Base-by-base conservation (phyloP, 2,888 invertebrate species). In the Dendrolimus pini region DNA sequence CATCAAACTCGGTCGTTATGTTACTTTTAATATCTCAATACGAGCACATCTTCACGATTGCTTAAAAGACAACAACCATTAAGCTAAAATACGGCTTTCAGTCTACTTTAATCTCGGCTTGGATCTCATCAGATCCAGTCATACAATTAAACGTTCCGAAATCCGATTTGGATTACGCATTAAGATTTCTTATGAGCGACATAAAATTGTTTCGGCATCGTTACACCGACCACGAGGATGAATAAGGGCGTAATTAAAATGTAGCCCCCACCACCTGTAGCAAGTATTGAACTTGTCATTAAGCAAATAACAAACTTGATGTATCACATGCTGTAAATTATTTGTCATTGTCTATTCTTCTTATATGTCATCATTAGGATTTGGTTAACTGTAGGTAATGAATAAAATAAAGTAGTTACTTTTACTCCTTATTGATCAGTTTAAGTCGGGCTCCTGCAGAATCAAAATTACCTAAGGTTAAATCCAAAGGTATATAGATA, bases 221-320 rank as follows among this genome's bases (percentile, higher is more conserved):
- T 80, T 78, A 80, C 75, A 69, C 73, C 65, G 66, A 65, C 71
- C 14, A 62, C 64, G 59, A 65, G 60, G 64, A 70, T 76, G 76
- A 82, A 76, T 82, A 70, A 78, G 80, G 73, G 70, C 64, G 69
- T 77, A 76, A 83, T 82, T 80, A 80, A 81, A 75, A 74, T 78
- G 30, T 30, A 78, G 80, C 69, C 66, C 71, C 62, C 64, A 66
- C 60, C 61, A 52, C 62, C 61, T 55, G 59, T 61, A 59, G 52
- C 54, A 59, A 66, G 56, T 61, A 66, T 61, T 60, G 65, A 61
- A 66, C 55, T 58, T 53, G 58, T 56, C 58, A 58, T 64, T 65
- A 65, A 66, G 68, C 62, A 56, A 59, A 65, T 56, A 59, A 60
- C 53, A 59, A 55, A 42, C 10, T 13, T 55, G 52, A 18, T 54